Evolutionary conservation across 2,797 vertebrate species (phyloP).

Genomic region (Mallotus villosus): DNA sequence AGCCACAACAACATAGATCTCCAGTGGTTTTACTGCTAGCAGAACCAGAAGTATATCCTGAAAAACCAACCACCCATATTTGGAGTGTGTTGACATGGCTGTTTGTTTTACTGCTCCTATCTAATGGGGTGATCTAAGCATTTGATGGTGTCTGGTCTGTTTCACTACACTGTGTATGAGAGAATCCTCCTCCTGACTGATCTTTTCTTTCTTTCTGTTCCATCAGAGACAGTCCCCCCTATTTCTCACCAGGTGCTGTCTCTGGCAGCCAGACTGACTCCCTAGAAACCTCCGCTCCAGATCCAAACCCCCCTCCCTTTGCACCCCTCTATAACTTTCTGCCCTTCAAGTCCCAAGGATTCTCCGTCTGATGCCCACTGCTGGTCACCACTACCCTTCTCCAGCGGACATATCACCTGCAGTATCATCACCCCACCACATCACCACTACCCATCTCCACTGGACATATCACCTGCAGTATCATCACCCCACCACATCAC

Average conservation of each 20-base stretch:
- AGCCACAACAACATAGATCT: background rate
- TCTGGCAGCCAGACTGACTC: conserved; percentile 23
- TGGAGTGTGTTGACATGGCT: background rate
- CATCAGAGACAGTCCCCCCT: conserved; percentile 50
- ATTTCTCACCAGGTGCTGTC: conserved; percentile 33
- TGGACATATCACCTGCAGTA: background rate
- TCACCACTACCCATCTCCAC: background rate
- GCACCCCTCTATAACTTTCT: conserved; percentile 44
- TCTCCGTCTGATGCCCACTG: conserved; percentile 25
- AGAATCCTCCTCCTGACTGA: background rate
- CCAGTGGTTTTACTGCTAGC: too few relatives aligned
- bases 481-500: conserved; percentile 1
- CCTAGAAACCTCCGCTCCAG: background rate
- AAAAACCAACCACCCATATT: too few relatives aligned
- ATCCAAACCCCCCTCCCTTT: conserved; percentile 54
- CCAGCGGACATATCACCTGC: background rate
- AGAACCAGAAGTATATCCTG: too few relatives aligned
- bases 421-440: too few relatives aligned
- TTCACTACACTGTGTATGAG: background rate
- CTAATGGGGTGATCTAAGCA: background rate
- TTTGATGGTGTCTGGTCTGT: background rate
- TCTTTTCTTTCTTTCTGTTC: conserved; percentile 20
- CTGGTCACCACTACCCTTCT: background rate
- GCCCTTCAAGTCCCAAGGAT: conserved; percentile 28
- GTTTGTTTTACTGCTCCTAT: background rate